A percentile compares a stretch with the other conserved stretches of the same genome.
Conservation (phyloP, 2,113 vertebrate genomes). For the Myxocyprinus asiaticus region DNA sequence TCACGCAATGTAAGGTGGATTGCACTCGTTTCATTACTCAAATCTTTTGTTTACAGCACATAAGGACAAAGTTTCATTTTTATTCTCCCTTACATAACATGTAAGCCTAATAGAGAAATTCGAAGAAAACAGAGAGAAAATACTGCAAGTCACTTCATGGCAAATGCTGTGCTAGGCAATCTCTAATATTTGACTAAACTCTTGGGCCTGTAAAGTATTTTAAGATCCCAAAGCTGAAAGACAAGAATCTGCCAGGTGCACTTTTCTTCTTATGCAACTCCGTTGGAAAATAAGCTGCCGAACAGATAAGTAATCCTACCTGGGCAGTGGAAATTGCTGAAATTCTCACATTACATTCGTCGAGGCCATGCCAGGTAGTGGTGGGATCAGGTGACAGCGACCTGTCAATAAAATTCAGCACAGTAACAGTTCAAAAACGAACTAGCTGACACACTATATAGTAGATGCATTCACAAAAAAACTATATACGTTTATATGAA, state of each 20-base stretch:
- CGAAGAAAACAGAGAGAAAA: slow-evolving; percentile 6
- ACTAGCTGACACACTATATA: background rate
- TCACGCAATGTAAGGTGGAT: no score
- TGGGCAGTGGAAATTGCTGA: slow-evolving; percentile 3
- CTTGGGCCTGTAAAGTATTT: background rate
- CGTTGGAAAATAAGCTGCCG: background rate
- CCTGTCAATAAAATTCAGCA: slow-evolving; percentile 4
- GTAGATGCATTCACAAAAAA: background rate
- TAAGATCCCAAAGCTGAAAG: background rate
- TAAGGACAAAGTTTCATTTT: slow-evolving; percentile 47
- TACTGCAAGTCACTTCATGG: slow-evolving; percentile 28
- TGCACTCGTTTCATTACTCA: no score
- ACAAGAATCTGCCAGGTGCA: background rate
- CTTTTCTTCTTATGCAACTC: slow-evolving; percentile 6
- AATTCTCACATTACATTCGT: slow-evolving; percentile 28
- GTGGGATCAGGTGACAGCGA: slow-evolving; percentile 19
- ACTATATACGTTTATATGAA: no score
- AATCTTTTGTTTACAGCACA: slow-evolving; percentile 10
- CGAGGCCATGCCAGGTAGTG: background rate
- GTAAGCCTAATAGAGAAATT: slow-evolving; percentile 40
- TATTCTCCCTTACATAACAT: slow-evolving; percentile 45
- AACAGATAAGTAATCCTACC: slow-evolving; percentile 7
- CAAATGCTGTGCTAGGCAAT: slow-evolving; percentile 7
- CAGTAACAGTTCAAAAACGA: background rate
- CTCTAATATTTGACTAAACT: background rate